Conservation (phyloP, 2,888 invertebrate genomes). For the Operophtera brumata region DNA sequence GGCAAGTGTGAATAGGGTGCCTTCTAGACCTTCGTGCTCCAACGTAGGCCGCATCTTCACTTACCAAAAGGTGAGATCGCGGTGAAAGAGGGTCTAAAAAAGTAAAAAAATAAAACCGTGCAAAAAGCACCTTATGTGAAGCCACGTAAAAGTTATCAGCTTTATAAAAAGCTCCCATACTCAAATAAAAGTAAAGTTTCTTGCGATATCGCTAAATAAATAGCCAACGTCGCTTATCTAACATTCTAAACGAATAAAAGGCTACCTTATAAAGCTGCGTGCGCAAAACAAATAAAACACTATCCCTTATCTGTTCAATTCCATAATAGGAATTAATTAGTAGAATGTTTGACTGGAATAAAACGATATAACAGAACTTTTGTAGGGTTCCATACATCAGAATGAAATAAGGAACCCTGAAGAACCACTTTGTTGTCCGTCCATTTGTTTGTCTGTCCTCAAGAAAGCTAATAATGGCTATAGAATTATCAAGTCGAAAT, state of each 20-base stretch:
- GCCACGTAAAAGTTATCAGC: neutral
- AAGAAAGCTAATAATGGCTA: neutral
- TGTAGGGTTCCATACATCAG: slow-evolving; percentile 11
- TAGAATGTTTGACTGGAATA: slow-evolving; percentile 27
- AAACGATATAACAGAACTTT: slow-evolving; percentile 20
- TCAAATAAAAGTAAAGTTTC: neutral
- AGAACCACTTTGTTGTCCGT: neutral
- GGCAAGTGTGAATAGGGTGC: too few relatives aligned
- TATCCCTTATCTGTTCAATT: slow-evolving; percentile 34
- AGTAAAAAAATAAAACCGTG: too few relatives aligned
- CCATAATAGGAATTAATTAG: slow-evolving; percentile 38
- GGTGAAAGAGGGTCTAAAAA: too few relatives aligned
- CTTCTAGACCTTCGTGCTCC: too few relatives aligned
- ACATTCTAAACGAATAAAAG: slow-evolving; percentile 11
- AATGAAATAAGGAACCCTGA: neutral
- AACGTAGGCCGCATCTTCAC: too few relatives aligned
- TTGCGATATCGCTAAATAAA: slow-evolving; percentile 9
- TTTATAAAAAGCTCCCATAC: neutral
- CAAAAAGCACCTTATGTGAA: neutral
- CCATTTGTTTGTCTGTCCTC: neutral
- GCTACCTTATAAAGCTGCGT: slow-evolving; percentile 27
- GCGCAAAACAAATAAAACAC: slow-evolving; percentile 32
- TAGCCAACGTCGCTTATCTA: slow-evolving; percentile 18
- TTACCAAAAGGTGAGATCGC: too few relatives aligned
- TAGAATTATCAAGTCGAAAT: too few relatives aligned